These are phyloP conservation scores for Meda fulgida DNA, from an alignment of 2,797 vertebrate species.

Conservation along the genomic window DNA sequence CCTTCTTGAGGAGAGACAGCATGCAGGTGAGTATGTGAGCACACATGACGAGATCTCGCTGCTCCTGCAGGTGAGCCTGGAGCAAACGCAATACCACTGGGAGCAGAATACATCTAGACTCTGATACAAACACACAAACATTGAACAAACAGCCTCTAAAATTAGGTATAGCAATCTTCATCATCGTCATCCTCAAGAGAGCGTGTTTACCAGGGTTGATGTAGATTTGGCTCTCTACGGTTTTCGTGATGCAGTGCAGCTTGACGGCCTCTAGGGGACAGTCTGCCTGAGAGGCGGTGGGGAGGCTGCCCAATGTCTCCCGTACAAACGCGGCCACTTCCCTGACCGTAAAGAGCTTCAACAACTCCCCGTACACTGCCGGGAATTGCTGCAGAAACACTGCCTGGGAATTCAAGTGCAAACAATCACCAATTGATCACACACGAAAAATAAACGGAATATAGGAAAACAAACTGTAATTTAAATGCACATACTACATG, in stretches of 20 bases:
- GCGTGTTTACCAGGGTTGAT: slow-evolving; percentile 83
- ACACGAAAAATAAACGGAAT: background rate
- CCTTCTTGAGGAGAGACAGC: slow-evolving; percentile 94
- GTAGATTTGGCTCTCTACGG: slow-evolving; percentile 94
- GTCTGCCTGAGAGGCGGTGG: slow-evolving; percentile 85
- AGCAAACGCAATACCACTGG: slow-evolving; percentile 93
- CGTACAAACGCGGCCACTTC: slow-evolving; percentile 94
- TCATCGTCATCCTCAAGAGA: background rate
- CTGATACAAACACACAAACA: slow-evolving; percentile 70
- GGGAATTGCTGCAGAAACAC: slow-evolving; percentile 96
- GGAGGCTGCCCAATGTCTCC: slow-evolving; percentile 93
- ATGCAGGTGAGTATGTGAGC: slow-evolving; percentile 97
- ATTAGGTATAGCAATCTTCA: background rate
- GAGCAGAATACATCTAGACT: slow-evolving; percentile 92
- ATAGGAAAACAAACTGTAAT: background rate
- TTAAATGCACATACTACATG: background rate
- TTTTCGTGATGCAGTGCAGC: slow-evolving; percentile 94
- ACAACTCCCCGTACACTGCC: slow-evolving; percentile 88
- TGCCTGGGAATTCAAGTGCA: slow-evolving; percentile 75
- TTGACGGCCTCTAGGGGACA: slow-evolving; percentile 93
- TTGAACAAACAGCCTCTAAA: background rate
- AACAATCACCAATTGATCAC: background rate
- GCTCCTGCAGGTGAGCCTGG: slow-evolving; percentile 93
- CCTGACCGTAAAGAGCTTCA: slow-evolving; percentile 93
- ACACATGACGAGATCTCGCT: slow-evolving; percentile 94